Evolutionary conservation across 2,797 vertebrate genomes (phyloP).

Genomic region (Champsocephalus gunnari): DNA sequence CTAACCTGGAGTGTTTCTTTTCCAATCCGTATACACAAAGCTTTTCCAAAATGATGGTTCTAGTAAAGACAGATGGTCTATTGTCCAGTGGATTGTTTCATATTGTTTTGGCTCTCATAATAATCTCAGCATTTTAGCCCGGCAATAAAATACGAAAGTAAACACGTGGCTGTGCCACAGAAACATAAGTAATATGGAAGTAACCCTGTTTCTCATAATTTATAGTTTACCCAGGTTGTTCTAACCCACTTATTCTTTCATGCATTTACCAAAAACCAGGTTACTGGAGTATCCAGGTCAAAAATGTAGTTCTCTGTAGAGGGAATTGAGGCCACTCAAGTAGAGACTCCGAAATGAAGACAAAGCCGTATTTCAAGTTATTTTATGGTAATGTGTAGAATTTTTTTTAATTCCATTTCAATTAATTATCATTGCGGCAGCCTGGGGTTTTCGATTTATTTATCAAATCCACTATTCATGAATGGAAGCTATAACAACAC

Average conservation of each 20-base stretch:
- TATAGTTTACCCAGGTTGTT: conserved; percentile 8
- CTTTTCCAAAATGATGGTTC: neutral
- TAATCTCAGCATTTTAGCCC: neutral
- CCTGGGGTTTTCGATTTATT: neutral
- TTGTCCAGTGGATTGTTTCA: conserved; percentile 3
- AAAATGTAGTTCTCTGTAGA: conserved; percentile 32
- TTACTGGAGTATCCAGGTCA: conserved; percentile 58
- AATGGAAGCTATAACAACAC: neutral
- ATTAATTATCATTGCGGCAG: conserved; percentile 1
- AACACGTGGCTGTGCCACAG: conserved; percentile 6
- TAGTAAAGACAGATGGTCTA: neutral
- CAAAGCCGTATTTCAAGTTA: conserved; percentile 16
- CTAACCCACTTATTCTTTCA: conserved; percentile 48
- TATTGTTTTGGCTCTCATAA: neutral
- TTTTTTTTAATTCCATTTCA: neutral
- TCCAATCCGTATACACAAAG: neutral
- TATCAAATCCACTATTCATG: neutral
- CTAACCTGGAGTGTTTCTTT: neutral
- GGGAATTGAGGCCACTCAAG: conserved; percentile 45
- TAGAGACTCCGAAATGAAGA: neutral
- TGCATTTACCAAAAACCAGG: conserved; percentile 43
- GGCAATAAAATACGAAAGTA: neutral
- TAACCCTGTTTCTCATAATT: conserved; percentile 11
- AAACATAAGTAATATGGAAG: conserved; percentile 5
- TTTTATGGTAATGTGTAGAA: conserved; percentile 5